These are phyloP conservation scores for Schizopygopsis pylzovi DNA, from an alignment of 2,797 vertebrate species.

Conservation along the genomic window DNA sequence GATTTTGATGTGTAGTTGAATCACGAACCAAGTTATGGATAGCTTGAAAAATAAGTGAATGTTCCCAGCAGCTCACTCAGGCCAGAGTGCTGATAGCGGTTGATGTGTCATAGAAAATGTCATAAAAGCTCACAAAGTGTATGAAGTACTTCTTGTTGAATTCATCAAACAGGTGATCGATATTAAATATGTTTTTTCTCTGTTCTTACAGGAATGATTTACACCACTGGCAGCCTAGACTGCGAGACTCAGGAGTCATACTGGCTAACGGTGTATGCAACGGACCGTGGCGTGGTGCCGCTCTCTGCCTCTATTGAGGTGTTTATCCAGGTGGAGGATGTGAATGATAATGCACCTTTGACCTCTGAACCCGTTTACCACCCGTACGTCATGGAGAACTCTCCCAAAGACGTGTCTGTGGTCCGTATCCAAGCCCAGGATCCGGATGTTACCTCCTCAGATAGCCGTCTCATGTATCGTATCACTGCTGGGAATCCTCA, in stretches of 20 bases:
- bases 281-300: slow-evolving; percentile 87
- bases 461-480: slow-evolving; percentile 86
- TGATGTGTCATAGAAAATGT: slow-evolving; percentile 28
- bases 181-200: slow-evolving; percentile 34
- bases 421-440: slow-evolving; percentile 94
- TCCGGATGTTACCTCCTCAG: slow-evolving; percentile 85
- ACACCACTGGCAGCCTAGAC: slow-evolving; percentile 91
- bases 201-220: slow-evolving; percentile 86
- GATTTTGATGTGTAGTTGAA: slow-evolving; percentile 32
- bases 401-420: slow-evolving; percentile 92
- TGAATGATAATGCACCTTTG: slow-evolving; percentile 96
- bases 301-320: slow-evolving; percentile 92
- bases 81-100: slow-evolving; percentile 1
- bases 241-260: slow-evolving; percentile 91
- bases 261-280: slow-evolving; percentile 91
- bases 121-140: slow-evolving; percentile 12
- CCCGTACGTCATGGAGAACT: slow-evolving; percentile 92
- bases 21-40: slow-evolving; percentile 24
- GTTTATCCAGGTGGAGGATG: slow-evolving; percentile 93
- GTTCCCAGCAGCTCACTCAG: slow-evolving; percentile 17
- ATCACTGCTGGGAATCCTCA: slow-evolving; percentile 97
- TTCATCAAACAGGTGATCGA: slow-evolving; percentile 21
- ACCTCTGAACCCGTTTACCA: slow-evolving; percentile 96
- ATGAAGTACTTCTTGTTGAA: slow-evolving; percentile 15
- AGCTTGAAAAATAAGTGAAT: slow-evolving; percentile 40